Base-by-base conservation (phyloP, 2,113 vertebrate genomes). In the Lycaon pictus region DNA sequence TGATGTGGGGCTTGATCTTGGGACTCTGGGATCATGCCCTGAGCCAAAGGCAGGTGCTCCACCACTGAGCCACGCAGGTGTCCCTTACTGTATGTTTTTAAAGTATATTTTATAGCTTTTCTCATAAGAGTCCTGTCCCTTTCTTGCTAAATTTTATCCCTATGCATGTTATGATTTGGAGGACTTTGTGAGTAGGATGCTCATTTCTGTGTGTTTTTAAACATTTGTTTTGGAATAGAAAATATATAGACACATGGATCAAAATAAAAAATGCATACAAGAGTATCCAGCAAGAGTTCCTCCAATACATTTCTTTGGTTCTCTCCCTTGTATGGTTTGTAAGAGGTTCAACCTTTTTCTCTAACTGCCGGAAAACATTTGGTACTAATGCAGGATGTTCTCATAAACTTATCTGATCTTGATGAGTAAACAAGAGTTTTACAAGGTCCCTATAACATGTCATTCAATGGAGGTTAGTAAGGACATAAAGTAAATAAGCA, bases 101-200 rank as follows among this genome's bases (percentile, higher is more conserved):
- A 80, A 76, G 67, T 85, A 37, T 81, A 48, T 48, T 88, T 95
- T 93, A 35, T 53, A 81, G 86, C 12, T 95, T 93, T 53, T 35
- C 15, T 88, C 4, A 43, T 60, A 71, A 56, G 77, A 22, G 15
- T 85, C 20, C 20, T 93, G 12, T 29, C 0, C 5, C 17, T 95
- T 93, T 89, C 19, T 56, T 87, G 60, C 11, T 87, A 67, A 86
- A 88, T 62, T 94, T 86, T 91, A 63, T 72, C 48, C 55, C 19
- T 56, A 60, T 29, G 5, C 5, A 63, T 94, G 32, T 92, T 71
- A 63, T 71, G 55, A 84, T 65, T 67, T 20, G 23, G 7, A 17
- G 2, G 3, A 60, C 4, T 67, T 22, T 79, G 3, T 79, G 29
- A 94, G 56, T 48, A 60, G 2, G 7, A 83, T 82, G 55, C 65